Percentiles rank a stretch among this genome's conserved stretches.
Evolutionary conservation across 2,113 vertebrate genomes (phyloP).

Genomic region (Mirounga angustirostris): DNA sequence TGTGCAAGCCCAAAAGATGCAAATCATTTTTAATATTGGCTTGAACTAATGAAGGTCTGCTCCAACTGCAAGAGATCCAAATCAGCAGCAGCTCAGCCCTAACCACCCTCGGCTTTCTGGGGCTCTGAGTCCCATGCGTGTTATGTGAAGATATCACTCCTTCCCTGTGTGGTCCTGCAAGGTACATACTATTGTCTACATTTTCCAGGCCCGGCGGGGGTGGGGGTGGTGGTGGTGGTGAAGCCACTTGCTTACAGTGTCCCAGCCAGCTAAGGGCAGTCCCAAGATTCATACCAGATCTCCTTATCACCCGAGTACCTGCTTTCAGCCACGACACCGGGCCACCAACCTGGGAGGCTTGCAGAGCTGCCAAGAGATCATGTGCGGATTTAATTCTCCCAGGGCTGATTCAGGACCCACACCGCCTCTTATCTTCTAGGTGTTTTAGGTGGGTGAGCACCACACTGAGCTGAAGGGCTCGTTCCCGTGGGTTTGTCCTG

Average conservation of each 20-base stretch:
- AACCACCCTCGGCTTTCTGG: accelerated
- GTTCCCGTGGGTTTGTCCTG: accelerated
- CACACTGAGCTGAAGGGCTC: background rate
- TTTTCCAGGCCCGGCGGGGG: background rate
- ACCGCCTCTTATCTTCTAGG: background rate
- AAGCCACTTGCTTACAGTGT: background rate
- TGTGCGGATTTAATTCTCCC: background rate
- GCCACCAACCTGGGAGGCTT: background rate
- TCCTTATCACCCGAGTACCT: background rate
- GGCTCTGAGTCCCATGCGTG: no score
- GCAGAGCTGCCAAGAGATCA: accelerated
- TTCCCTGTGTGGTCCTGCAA: background rate
- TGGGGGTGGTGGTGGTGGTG: no score
- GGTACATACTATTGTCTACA: accelerated
- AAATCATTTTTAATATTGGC: background rate
- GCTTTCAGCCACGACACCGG: accelerated
- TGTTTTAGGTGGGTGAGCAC: background rate
- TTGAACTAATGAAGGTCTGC: background rate
- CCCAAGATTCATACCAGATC: background rate
- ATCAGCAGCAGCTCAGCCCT: background rate
- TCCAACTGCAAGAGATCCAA: background rate
- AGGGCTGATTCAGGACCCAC: background rate
- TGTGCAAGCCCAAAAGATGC: background rate
- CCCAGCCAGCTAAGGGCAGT: background rate
- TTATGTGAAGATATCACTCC: background rate